Percentiles rank a stretch among this genome's conserved stretches.
Conservation (phyloP, 1,140 invertebrate genomes). For the Prorops nasuta region DNA sequence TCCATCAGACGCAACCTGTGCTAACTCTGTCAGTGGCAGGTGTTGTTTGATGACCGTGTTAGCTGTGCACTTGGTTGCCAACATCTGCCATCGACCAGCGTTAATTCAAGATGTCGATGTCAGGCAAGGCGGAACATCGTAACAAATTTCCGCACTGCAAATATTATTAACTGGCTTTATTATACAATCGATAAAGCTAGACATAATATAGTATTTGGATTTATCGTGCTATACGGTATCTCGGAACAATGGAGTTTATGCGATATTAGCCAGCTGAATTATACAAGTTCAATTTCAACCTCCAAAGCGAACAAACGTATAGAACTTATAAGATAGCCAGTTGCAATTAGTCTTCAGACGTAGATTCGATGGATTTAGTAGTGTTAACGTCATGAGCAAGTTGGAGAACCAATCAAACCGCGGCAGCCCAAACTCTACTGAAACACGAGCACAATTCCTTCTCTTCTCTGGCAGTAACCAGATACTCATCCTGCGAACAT, state of each 20-base stretch:
- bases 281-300: too few species aligned
- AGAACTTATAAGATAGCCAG: too few species aligned
- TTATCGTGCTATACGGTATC: too few species aligned
- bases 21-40: slow-evolving; percentile 14
- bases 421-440: slow-evolving; percentile 10
- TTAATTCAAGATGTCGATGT: slow-evolving; percentile 17
- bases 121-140: not conserved
- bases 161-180: too few species aligned
- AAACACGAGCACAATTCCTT: slow-evolving; percentile 25
- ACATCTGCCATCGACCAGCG: slow-evolving; percentile 18
- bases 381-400: slow-evolving; percentile 9
- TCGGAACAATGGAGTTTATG: too few species aligned
- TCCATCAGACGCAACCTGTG: slow-evolving; percentile 22
- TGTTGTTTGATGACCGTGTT: slow-evolving; percentile 26
- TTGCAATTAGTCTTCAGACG: not conserved
- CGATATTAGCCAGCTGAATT: too few species aligned
- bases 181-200: too few species aligned
- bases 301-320: too few species aligned
- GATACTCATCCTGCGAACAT: slow-evolving; percentile 13
- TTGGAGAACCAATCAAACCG: slow-evolving; percentile 16
- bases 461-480: not conserved
- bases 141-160: too few species aligned
- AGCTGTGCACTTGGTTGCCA: slow-evolving; percentile 18
- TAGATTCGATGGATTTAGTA: slow-evolving; percentile 15
- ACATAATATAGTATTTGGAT: too few species aligned